Evolutionary conservation across 2,113 vertebrate species (phyloP).

Genomic region (Indicator maculatus): DNA sequence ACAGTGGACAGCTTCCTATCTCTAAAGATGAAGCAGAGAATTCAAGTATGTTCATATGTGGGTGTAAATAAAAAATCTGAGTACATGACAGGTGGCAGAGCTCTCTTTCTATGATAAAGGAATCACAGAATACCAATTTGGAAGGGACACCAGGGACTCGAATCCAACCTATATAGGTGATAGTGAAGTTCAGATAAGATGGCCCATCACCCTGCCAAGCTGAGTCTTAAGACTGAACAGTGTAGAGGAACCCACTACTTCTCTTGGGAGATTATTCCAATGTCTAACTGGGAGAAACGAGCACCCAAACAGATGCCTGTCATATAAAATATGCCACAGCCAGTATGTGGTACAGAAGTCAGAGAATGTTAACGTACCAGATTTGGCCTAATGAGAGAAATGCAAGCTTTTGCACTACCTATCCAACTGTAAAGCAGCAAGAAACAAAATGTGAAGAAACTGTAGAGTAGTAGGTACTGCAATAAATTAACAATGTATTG

Average conservation of each 20-base stretch:
- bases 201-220: too few relatives aligned
- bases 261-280: too few relatives aligned
- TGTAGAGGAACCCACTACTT: too few relatives aligned
- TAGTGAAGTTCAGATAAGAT: too few relatives aligned
- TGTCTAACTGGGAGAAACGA: neutral
- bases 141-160: too few relatives aligned
- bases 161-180: too few relatives aligned
- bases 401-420: neutral
- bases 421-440: neutral
- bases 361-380: neutral
- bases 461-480: neutral
- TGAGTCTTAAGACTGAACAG: too few relatives aligned
- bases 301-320: neutral
- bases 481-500: neutral
- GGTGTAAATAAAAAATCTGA: neutral
- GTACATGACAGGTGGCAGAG: neutral
- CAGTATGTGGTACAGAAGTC: neutral
- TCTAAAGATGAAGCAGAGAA: neutral
- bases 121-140: neutral
- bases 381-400: neutral
- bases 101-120: neutral
- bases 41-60: neutral
- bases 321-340: neutral
- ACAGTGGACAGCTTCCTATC: neutral
- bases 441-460: neutral